Base-by-base conservation (phyloP, 2,888 invertebrate genomes). In the Melikaiella ostensackeni region DNA sequence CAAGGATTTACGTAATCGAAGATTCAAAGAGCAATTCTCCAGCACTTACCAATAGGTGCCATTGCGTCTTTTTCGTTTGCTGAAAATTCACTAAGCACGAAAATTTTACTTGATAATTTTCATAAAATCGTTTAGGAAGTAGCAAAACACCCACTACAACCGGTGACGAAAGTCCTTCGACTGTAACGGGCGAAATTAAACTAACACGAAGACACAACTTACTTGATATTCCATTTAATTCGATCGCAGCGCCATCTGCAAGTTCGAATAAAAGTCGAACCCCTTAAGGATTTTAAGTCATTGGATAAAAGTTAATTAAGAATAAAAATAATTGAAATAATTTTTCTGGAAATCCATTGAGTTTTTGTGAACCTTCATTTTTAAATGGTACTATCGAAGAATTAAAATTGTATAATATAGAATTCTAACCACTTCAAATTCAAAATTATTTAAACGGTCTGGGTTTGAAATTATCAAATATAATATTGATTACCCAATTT, bases 41-140 rank as follows among this genome's bases (percentile, higher is more conserved):
- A 70, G 46, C 46, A 70, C 66, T 70, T 70, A 70, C 66, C 50
- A 70, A 70, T 27, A 46, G 66, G 66, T 24, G 66, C 66, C 66
- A 70, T 70, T 46, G 11, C 9, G n/a, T 46, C 8, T 46, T 6
- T 38, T 42, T 66, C 24, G 1, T 70, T 6, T 38, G 1, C 13
- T 30, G 19, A 70, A 66, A 24, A 27, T 46, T 7, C 27, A 27
- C 19, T 1, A 42, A 2, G 8, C 4, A 19, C 7, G 11, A 19
- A 8, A 70, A 50, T 70, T 46, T 27, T 16, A 46, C 19, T 46
- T n/a, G 16, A 4, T 27, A 70, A 50, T 42, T 64, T 27, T 46
- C 27, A 9, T 1, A 50, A 19, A 50, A 70, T n/a, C 24, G 21
- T 57, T 19, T 62, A 2, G n/a, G 9, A 62, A 33, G 16, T 62